These are phyloP conservation scores for Erynnis tages DNA, from an alignment of 2,888 invertebrate species.

Conservation along the genomic window DNA sequence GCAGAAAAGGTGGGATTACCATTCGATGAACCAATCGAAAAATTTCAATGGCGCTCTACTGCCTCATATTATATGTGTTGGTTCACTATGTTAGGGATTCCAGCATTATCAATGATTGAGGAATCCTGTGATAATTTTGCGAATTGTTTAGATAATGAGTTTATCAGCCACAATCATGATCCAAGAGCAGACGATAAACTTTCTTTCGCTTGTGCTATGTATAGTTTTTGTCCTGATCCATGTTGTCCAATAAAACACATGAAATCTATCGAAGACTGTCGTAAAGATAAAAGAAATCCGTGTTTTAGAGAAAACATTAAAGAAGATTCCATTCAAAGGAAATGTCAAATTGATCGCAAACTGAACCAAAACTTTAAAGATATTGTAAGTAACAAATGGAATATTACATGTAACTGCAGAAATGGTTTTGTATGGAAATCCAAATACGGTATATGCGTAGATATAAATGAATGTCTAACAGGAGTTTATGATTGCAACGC, in stretches of 20 bases:
- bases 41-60: slow-evolving; percentile 83
- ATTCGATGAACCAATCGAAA: slow-evolving; percentile 79
- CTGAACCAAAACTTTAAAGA: slow-evolving; percentile 70
- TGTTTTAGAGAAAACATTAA: slow-evolving; percentile 65
- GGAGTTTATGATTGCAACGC: slow-evolving; percentile 59
- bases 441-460: slow-evolving; percentile 83
- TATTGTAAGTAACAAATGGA: slow-evolving; percentile 81
- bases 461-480: slow-evolving; percentile 81
- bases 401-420: slow-evolving; percentile 81
- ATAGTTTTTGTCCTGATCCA: slow-evolving; percentile 85
- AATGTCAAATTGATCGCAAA: slow-evolving; percentile 53
- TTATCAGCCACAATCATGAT: slow-evolving; percentile 71
- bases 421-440: slow-evolving; percentile 82
- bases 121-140: slow-evolving; percentile 84
- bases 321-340: not conserved
- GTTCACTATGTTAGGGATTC: slow-evolving; percentile 81
- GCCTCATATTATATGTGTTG: slow-evolving; percentile 86
- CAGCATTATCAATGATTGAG: slow-evolving; percentile 73
- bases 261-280: slow-evolving; percentile 60
- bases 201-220: slow-evolving; percentile 81
- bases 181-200: slow-evolving; percentile 78
- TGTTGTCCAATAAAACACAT: slow-evolving; percentile 81
- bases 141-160: slow-evolving; percentile 70
- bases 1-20: slow-evolving; percentile 73
- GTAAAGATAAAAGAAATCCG: slow-evolving; percentile 68